phyloP scores from a whole-genome alignment of 2,113 vertebrate species.

The Cromileptes altivelis region DNA sequence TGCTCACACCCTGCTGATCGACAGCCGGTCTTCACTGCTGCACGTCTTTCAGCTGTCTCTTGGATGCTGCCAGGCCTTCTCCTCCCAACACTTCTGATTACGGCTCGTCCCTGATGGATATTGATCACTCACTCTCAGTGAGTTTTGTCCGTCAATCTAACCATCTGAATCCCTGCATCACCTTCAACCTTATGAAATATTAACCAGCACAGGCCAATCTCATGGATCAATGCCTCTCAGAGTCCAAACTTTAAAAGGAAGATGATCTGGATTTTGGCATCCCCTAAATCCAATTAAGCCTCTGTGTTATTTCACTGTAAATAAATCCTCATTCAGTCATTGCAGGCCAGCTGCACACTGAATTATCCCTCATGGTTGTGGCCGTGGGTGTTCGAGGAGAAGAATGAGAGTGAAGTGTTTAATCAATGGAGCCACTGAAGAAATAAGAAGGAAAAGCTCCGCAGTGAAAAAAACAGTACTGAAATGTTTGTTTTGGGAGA shows the following conservation, averaged over 20 bases:
- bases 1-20: background rate
- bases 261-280: conserved; percentile 21
- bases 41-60: conserved; percentile 29
- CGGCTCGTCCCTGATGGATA: conserved; percentile 60
- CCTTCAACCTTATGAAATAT: conserved; percentile 64
- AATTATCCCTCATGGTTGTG: conserved; percentile 1
- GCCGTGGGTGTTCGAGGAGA: background rate
- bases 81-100: conserved; percentile 26
- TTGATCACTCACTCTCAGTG: conserved; percentile 61
- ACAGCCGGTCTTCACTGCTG: conserved; percentile 14
- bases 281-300: background rate
- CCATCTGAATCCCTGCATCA: conserved; percentile 34
- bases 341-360: background rate
- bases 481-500: background rate
- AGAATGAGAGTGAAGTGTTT: conserved; percentile 27
- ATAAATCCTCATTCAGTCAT: background rate
- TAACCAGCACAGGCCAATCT: conserved; percentile 50
- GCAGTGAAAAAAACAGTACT: background rate
- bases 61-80: conserved; percentile 18
- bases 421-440: conserved; percentile 32
- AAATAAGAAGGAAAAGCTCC: background rate
- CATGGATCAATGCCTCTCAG: conserved; percentile 35
- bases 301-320: conserved; percentile 11
- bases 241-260: conserved; percentile 27
- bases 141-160: conserved; percentile 36